A percentile compares a stretch with the other conserved stretches of the same genome.
Evolutionary conservation across 2,797 vertebrate genomes (phyloP).

Genomic region (Lutra lutra): DNA sequence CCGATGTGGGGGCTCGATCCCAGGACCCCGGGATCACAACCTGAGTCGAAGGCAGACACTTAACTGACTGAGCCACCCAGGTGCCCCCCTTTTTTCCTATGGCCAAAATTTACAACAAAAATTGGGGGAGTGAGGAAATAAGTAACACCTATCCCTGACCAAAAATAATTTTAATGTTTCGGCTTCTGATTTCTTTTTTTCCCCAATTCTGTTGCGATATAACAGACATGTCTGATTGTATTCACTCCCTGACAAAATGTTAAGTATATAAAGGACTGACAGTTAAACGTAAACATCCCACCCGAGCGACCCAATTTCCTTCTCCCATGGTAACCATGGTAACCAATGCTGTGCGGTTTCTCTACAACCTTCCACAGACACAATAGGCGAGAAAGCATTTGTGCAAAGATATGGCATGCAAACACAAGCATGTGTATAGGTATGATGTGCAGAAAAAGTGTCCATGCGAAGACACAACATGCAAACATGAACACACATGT

Average conservation of each 20-base stretch:
- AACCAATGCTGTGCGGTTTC: neutral
- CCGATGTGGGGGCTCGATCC: neutral
- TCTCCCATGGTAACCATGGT: neutral
- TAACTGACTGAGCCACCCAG: neutral
- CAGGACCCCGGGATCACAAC: neutral
- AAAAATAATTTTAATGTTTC: neutral
- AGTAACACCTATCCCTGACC: neutral
- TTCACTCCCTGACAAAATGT: neutral
- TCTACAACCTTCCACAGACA: neutral
- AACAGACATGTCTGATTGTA: neutral
- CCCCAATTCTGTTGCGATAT: neutral
- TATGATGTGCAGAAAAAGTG: neutral
- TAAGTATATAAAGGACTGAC: neutral
- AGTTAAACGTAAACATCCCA: neutral
- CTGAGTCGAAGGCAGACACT: neutral
- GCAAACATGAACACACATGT: neutral
- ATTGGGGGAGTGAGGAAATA: neutral
- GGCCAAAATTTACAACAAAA: constrained; percentile 10
- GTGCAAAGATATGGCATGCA: neutral
- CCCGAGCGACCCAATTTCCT: neutral
- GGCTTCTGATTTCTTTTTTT: neutral
- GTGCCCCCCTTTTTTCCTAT: neutral
- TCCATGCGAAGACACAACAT: neutral
- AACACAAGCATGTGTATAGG: neutral
- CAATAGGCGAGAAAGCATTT: neutral